phyloP scores from a whole-genome alignment of 2,113 vertebrate species.

The Ammodytes dubius region DNA sequence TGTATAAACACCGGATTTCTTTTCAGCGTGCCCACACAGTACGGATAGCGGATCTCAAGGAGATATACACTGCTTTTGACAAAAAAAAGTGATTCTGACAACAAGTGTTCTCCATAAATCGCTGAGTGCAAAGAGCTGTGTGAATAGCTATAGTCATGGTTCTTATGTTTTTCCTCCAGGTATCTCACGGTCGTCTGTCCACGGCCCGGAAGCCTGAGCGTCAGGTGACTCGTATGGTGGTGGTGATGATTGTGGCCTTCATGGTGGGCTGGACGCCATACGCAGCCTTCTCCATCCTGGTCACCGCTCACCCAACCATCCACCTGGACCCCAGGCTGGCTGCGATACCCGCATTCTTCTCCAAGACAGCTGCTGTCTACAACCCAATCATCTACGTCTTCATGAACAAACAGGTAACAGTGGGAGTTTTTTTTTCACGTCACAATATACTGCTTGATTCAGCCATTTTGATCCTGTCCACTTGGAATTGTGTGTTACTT shows the following conservation, averaged over 20 bases:
- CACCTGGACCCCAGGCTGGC: constrained; percentile 88
- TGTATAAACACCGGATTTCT: too few relatives aligned
- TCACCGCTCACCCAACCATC: constrained; percentile 86
- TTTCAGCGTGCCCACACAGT: too few relatives aligned
- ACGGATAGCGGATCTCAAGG: too few relatives aligned
- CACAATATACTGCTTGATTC: neutral
- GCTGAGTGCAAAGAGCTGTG: neutral
- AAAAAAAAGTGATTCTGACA: too few relatives aligned
- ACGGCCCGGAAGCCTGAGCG: constrained; percentile 87
- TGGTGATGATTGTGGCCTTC: constrained; percentile 92
- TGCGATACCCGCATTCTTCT: constrained; percentile 91
- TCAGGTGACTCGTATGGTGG: constrained; percentile 91
- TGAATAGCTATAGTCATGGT: neutral
- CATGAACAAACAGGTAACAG: constrained; percentile 92
- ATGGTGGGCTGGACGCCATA: constrained; percentile 93
- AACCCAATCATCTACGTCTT: constrained; percentile 94
- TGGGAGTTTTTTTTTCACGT: neutral
- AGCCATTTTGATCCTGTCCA: neutral
- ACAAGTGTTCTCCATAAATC: too few relatives aligned
- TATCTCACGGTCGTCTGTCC: constrained; percentile 87
- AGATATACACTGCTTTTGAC: too few relatives aligned
- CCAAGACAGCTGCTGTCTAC: constrained; percentile 92
- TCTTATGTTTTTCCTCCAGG: constrained; percentile 72
- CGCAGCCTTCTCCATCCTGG: constrained; percentile 87
- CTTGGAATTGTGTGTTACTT: neutral